These are phyloP conservation scores for Protobothrops mucrosquamatus DNA, from an alignment of 2,113 vertebrate species.

Conservation along the genomic window DNA sequence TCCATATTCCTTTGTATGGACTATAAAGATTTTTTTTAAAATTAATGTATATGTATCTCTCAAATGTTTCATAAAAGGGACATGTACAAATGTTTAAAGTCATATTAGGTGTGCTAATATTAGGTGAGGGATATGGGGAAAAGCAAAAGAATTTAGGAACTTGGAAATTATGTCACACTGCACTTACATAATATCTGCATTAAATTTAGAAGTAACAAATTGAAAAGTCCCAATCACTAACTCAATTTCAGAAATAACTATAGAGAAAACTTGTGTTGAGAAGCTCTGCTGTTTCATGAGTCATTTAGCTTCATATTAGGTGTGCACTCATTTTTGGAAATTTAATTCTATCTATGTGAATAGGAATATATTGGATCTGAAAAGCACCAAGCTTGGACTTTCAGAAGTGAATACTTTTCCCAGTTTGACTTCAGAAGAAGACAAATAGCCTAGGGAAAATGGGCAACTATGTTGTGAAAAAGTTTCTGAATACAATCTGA, in stretches of 20 bases:
- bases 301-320: neutral
- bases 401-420: neutral
- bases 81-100: neutral
- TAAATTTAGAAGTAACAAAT: neutral
- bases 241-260: neutral
- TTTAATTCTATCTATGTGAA: neutral
- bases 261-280: neutral
- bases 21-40: neutral
- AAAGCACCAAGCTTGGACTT: neutral
- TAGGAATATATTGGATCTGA: neutral
- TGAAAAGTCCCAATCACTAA: neutral
- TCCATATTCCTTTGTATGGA: neutral
- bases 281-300: neutral
- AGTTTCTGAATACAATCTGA: neutral
- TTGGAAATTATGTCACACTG: neutral
- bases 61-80: neutral
- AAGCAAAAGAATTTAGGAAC: neutral
- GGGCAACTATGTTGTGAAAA: neutral
- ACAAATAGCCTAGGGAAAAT: neutral
- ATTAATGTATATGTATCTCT: neutral
- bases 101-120: neutral
- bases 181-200: neutral
- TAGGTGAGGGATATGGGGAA: neutral
- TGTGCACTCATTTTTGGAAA: neutral
- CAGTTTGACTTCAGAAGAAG: neutral